phyloP scores from a whole-genome alignment of 1,140 invertebrate species.

The Oedothorax gibbosus region DNA sequence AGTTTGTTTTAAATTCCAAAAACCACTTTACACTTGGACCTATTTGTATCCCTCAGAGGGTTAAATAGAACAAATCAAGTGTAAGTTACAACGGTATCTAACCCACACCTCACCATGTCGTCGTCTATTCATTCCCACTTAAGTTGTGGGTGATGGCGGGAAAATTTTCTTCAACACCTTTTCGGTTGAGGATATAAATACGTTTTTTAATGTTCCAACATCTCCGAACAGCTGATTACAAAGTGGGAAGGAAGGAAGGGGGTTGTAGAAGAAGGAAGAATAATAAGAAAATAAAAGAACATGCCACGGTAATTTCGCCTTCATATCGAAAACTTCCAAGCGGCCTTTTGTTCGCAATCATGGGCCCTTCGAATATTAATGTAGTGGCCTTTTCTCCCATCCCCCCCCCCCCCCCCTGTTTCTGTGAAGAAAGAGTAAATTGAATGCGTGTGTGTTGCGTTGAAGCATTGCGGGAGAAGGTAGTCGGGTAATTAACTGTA shows the following conservation, averaged over 20 bases:
- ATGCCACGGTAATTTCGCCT: conserved; percentile 25
- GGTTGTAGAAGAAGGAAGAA: not conserved
- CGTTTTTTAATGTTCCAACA: conserved; percentile 50
- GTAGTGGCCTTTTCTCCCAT: conserved; percentile 16
- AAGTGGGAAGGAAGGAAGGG: not conserved
- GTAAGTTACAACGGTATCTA: no score
- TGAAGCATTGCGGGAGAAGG: conserved; percentile 38
- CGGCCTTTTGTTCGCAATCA: conserved; percentile 45
- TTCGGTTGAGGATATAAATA: conserved; percentile 32
- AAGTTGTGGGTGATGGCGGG: not conserved
- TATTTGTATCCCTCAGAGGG: no score
- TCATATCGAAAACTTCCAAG: conserved; percentile 32
- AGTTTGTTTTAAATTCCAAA: no score
- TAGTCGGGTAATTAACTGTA: conserved; percentile 36
- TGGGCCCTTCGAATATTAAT: conserved; percentile 37
- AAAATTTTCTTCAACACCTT: conserved; percentile 39
- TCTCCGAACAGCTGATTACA: conserved; percentile 42
- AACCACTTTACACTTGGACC: no score
- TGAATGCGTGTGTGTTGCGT: conserved; percentile 51
- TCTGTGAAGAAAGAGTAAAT: conserved; percentile 32
- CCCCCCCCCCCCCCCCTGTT: not conserved
- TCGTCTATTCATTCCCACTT: conserved; percentile 32
- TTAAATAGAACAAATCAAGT: no score
- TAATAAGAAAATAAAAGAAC: conserved; percentile 36
- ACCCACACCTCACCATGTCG: not conserved